A percentile compares a stretch with the other conserved stretches of the same genome.
Evolutionary conservation across 2,797 vertebrate species (phyloP).

Genomic region (Petrocephalus sullivani): DNA sequence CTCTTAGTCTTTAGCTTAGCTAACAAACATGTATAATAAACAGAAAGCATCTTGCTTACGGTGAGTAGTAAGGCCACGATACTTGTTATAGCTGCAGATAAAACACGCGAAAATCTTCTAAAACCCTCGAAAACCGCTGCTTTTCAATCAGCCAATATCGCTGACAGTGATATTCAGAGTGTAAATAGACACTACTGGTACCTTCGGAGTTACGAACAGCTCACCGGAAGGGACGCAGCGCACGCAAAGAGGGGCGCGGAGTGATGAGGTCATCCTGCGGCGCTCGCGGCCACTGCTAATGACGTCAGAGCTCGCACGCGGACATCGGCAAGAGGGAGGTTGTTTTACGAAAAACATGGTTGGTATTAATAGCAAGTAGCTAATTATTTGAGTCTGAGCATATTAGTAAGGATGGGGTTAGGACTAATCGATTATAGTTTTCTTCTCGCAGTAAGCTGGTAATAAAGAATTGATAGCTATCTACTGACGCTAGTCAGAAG

Average conservation of each 20-base stretch:
- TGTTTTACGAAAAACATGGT: slow-evolving; percentile 45
- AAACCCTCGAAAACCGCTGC: background rate
- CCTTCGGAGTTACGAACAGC: slow-evolving; percentile 25
- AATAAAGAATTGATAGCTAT: background rate
- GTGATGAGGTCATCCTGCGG: background rate
- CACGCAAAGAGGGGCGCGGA: slow-evolving; percentile 6
- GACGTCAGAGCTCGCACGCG: slow-evolving; percentile 46
- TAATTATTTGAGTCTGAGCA: background rate
- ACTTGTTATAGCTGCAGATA: background rate
- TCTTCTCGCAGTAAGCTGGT: background rate
- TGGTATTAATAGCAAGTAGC: slow-evolving; percentile 17
- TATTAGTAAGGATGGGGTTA: background rate
- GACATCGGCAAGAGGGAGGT: background rate
- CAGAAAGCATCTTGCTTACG: background rate
- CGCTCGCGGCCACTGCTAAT: slow-evolving; percentile 15
- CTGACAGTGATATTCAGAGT: background rate
- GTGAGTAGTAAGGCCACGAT: background rate
- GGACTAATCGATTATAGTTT: background rate
- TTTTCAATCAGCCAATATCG: background rate
- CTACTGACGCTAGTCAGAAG: background rate
- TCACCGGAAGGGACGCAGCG: slow-evolving; percentile 27
- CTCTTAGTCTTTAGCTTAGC: background rate
- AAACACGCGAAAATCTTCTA: background rate
- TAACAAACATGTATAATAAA: background rate
- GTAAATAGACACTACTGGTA: slow-evolving; percentile 17